Conservation (phyloP, 2,888 invertebrate species). For the Aphidius colemani region DNA sequence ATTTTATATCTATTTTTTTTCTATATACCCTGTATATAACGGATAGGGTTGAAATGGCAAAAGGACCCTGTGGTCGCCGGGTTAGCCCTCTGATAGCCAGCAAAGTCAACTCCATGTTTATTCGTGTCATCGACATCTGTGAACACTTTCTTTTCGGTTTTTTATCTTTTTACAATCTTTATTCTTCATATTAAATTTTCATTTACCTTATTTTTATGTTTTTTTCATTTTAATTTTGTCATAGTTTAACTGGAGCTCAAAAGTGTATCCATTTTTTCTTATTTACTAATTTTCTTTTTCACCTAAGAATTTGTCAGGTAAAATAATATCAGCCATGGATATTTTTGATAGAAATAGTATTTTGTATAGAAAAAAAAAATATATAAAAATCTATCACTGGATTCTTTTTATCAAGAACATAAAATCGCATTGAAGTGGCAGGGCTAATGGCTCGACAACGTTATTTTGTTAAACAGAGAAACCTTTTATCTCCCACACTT, state of each 20-base stretch:
- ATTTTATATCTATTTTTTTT: background rate
- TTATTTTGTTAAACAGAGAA: constrained; percentile 59
- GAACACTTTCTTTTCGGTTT: constrained; percentile 1
- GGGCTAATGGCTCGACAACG: constrained; percentile 57
- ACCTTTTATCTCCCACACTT: constrained; percentile 56
- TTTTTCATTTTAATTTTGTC: too few species aligned
- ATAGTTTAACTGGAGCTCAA: too few species aligned
- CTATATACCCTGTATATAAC: constrained; percentile 24
- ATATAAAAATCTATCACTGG: background rate
- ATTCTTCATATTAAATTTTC: background rate
- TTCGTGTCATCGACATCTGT: constrained; percentile 39
- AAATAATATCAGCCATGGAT: background rate
- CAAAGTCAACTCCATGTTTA: constrained; percentile 35
- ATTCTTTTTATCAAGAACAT: constrained; percentile 42
- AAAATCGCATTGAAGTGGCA: constrained; percentile 50
- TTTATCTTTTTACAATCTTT: background rate
- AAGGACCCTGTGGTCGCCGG: constrained; percentile 27
- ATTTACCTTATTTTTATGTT: background rate
- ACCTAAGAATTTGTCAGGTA: background rate
- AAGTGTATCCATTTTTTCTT: background rate
- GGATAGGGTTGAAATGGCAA: constrained; percentile 31
- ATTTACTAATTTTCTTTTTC: background rate
- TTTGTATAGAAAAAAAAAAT: background rate
- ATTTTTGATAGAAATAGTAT: background rate
- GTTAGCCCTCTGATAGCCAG: constrained; percentile 29